phyloP scores from a whole-genome alignment of 2,888 invertebrate species.

The Argynnis bischoffii region DNA sequence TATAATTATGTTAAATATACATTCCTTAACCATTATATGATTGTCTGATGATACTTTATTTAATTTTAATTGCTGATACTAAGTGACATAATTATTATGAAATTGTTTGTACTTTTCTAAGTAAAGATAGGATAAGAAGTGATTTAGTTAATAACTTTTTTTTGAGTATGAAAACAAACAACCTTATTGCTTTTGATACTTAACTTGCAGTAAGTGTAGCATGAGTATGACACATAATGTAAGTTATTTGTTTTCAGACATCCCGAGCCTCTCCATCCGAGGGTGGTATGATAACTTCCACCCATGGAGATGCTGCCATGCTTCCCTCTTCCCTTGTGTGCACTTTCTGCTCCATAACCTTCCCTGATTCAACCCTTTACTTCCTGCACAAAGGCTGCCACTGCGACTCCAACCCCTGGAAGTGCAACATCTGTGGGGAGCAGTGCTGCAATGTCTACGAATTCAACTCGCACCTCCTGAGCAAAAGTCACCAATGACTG shows the following conservation, averaged over 20 bases:
- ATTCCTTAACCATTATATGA: no score
- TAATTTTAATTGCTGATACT: no score
- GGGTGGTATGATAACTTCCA: conserved; percentile 87
- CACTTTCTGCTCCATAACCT: conserved; percentile 95
- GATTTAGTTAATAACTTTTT: no score
- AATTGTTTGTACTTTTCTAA: no score
- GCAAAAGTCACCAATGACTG: conserved; percentile 94
- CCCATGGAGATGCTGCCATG: conserved; percentile 79
- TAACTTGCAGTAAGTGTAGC: no score
- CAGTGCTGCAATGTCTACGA: conserved; percentile 97
- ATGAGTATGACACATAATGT: no score
- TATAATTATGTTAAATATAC: no score
- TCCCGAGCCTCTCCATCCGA: conserved; percentile 76
- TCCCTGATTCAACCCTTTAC: conserved; percentile 97
- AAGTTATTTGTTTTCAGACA: conserved; percentile 51
- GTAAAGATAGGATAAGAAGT: no score
- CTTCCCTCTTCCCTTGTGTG: conserved; percentile 87
- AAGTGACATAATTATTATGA: no score
- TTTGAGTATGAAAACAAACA: no score
- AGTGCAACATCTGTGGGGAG: conserved; percentile 98
- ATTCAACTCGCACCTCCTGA: conserved; percentile 97
- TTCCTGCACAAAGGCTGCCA: conserved; percentile 99
- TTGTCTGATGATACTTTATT: no score
- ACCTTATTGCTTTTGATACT: no score
- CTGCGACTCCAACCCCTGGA: conserved; percentile 97